A percentile compares a stretch with the other conserved stretches of the same genome.
Conservation (phyloP, 2,113 vertebrate species). For the Chaetorhynchus papuensis region DNA sequence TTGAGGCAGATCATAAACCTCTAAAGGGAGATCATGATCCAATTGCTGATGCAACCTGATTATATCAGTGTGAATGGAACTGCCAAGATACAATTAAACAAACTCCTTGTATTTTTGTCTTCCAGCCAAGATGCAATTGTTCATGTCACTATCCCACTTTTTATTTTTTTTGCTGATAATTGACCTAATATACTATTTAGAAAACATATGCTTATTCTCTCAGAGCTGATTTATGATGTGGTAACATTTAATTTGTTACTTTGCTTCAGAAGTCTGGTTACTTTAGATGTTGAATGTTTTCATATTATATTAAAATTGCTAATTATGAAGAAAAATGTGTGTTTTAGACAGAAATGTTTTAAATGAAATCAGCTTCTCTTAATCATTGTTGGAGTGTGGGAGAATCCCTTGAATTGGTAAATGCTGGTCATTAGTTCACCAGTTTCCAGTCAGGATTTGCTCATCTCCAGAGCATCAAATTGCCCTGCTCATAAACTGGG, state of each 20-base stretch:
- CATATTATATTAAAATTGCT: background rate
- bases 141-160: background rate
- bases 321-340: background rate
- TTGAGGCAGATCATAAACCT: background rate
- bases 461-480: background rate
- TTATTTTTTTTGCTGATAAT: background rate
- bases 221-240: background rate
- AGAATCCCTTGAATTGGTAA: background rate
- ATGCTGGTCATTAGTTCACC: background rate
- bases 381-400: background rate
- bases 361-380: background rate
- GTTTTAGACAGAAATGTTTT: background rate
- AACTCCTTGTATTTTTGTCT: background rate
- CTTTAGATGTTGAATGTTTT: background rate
- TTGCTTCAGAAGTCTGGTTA: background rate
- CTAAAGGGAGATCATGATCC: background rate
- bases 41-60: background rate
- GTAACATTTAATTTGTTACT: background rate
- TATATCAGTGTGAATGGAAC: constrained; percentile 5
- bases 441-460: background rate
- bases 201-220: background rate
- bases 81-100: constrained; percentile 9
- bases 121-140: background rate
- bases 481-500: background rate
- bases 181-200: background rate